Conservation (phyloP, 1,140 invertebrate species). For the Papilio polyxenes region DNA sequence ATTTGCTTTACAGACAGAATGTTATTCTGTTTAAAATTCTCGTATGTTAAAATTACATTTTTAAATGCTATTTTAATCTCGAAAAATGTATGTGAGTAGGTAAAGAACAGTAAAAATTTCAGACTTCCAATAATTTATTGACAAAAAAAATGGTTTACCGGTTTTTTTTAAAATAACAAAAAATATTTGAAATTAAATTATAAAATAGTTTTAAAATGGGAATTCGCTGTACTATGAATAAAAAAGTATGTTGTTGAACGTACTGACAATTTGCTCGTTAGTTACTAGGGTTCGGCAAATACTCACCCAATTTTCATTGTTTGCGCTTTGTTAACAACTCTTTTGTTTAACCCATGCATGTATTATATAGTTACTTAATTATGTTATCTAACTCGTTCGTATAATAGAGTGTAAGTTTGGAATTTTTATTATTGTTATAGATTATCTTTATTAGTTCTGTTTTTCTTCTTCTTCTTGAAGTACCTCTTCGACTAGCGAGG, state of each 20-base stretch:
- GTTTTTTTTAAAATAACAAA: background rate
- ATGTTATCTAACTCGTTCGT: background rate
- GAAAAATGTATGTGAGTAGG: too few relatives aligned
- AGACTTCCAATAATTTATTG: too few relatives aligned
- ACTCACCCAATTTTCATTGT: conserved; percentile 33
- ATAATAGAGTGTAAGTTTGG: background rate
- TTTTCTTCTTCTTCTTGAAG: too few relatives aligned
- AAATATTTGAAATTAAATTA: background rate
- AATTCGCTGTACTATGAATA: background rate
- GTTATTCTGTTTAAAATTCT: too few relatives aligned
- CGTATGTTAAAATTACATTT: too few relatives aligned
- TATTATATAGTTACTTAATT: background rate
- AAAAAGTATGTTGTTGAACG: background rate
- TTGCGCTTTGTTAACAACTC: conserved; percentile 27
- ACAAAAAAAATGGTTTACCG: background rate
- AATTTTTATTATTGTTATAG: background rate
- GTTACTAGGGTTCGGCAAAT: conserved; percentile 5
- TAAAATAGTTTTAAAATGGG: background rate
- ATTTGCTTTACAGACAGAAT: too few relatives aligned
- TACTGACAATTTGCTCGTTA: conserved; percentile 26
- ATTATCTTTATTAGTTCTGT: too few relatives aligned
- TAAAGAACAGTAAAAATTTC: too few relatives aligned
- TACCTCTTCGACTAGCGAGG: too few relatives aligned
- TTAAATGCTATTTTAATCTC: too few relatives aligned
- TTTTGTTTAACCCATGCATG: conserved; percentile 15